Conservation (phyloP, 2,113 vertebrate genomes). For the Corvus moneduloides region DNA sequence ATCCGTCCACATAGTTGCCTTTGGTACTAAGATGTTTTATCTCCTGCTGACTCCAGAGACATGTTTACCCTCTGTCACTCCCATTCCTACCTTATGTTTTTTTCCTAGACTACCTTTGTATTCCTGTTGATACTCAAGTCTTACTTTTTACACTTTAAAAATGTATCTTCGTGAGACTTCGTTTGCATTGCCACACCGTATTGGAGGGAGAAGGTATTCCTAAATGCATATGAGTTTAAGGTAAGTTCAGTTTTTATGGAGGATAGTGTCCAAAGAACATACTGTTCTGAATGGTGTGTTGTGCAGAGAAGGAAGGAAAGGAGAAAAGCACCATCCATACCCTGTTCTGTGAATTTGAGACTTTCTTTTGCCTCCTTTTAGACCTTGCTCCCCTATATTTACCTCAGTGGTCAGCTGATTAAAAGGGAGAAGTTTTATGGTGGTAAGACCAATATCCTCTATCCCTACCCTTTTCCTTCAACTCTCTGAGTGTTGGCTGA, state of each 20-base stretch:
- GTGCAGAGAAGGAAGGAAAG: fast-evolving
- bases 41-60: not conserved
- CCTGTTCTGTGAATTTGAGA: not conserved
- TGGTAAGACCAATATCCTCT: not conserved
- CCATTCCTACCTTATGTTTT: not conserved
- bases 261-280: not conserved
- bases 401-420: not conserved
- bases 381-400: not conserved
- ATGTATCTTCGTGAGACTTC: not conserved
- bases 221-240: not conserved
- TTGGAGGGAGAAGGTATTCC: not conserved
- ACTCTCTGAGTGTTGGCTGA: not conserved
- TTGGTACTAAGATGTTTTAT: not conserved
- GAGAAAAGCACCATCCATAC: not conserved
- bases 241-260: not conserved
- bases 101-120: not conserved
- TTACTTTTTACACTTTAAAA: not conserved
- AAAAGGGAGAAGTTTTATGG: not conserved
- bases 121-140: not conserved
- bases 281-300: not conserved
- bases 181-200: not conserved
- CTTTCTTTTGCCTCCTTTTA: not conserved
- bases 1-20: not conserved
- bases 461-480: not conserved
- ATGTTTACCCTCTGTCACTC: not conserved